phyloP scores from a whole-genome alignment of 2,888 invertebrate genomes.

The Drosophila stalkeri region DNA sequence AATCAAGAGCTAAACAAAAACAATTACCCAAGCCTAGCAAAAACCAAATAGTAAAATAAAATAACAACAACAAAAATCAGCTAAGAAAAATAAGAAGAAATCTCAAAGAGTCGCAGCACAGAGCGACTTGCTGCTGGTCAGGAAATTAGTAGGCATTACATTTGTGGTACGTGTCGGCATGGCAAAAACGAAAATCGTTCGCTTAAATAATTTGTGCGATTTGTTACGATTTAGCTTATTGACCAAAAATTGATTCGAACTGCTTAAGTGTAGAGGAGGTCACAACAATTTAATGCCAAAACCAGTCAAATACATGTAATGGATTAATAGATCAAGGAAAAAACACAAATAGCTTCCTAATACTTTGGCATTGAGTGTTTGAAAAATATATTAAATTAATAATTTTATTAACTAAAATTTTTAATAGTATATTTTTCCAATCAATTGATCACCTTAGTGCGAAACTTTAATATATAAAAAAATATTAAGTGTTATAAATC shows the following conservation, averaged over 20 bases:
- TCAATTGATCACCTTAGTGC: too few species aligned
- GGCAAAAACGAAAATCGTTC: slow-evolving; percentile 32
- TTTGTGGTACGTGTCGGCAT: slow-evolving; percentile 41
- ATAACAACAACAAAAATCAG: slow-evolving; percentile 1
- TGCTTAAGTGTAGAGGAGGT: slow-evolving; percentile 31
- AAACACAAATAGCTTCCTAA: slow-evolving; percentile 19
- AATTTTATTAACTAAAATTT: not conserved
- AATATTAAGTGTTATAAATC: too few species aligned
- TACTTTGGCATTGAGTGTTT: not conserved
- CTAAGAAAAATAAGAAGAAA: not conserved
- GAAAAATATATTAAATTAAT: not conserved
- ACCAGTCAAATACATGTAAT: slow-evolving; percentile 11
- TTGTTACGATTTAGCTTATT: slow-evolving; percentile 40
- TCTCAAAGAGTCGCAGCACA: slow-evolving; percentile 7
- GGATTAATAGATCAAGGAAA: slow-evolving; percentile 38
- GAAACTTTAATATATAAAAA: too few species aligned
- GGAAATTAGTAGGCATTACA: slow-evolving; percentile 56
- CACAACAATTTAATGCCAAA: slow-evolving; percentile 21
- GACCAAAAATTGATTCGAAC: slow-evolving; percentile 36
- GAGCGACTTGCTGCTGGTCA: slow-evolving; percentile 12
- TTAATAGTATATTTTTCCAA: not conserved
- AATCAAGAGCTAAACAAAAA: slow-evolving; percentile 52
- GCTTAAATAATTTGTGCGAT: slow-evolving; percentile 35
- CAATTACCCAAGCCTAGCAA: slow-evolving; percentile 37
- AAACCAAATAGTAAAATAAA: not conserved